Base-by-base conservation (phyloP, 1,140 invertebrate species). In the Pentalonia nigronervosa region DNA sequence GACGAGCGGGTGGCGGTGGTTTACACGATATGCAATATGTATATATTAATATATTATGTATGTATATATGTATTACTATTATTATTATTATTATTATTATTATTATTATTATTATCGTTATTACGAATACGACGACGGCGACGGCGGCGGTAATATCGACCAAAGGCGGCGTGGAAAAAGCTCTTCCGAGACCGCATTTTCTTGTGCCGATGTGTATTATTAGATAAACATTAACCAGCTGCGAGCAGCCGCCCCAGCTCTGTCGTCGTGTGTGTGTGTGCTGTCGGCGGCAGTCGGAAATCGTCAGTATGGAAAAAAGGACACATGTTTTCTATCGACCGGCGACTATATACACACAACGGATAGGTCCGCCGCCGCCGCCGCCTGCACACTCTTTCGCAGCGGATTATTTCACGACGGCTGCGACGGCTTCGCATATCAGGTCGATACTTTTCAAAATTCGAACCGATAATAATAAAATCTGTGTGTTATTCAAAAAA, bases 321-420 rank as follows among this genome's bases (percentile, higher is more conserved):
- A 93, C 91, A 93, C 91, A 86, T 93, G 91, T 93, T 93, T 93
- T 93, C 91, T 93, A 93, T 93, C 91, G 91, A 93, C 91, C 91
- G 91, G 53, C 50, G 50, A 89, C 34, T 56, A 56, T 89, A 89
- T 53, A 56, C 87, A 50, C 89, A 41, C 21, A 17, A 25, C 25
- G 41, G 53, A 45, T 14, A 45, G 53, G 36, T n/a, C 34, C 48
- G 2, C 86, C 45, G 83, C 45, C 0, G 23, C 14, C 9, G 11
- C 56, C 9, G 9, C 45, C 84, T 14, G 25, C 21, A 45, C 45
- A 30, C 45, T 47, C 45, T 53, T 89, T 34, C 34, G 23, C 88
- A 7, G 17, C 20, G 50, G 50, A 89, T 89, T 56, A 89, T 89
- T 89, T 56, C 48, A 48, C 45, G 87, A 89, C 48, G 87, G 34